Conservation (phyloP, 1,140 invertebrate genomes). For the Grapholita molesta region DNA sequence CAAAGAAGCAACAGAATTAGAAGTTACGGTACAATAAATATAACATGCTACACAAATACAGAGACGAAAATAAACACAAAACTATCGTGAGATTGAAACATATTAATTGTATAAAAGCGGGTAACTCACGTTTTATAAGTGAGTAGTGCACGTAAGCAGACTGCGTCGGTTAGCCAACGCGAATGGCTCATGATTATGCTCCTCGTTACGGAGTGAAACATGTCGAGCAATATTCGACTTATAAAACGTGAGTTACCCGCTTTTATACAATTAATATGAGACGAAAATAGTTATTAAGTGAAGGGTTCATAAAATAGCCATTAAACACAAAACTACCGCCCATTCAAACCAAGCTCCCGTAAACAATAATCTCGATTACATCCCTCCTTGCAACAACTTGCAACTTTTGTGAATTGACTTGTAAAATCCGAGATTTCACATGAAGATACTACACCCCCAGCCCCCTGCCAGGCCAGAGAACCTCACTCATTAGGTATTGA, state of each 20-base stretch:
- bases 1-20: background rate
- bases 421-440: conserved; percentile 64
- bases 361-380: conserved; percentile 26
- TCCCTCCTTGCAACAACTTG: conserved; percentile 5
- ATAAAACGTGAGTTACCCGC: too few species aligned
- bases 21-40: background rate
- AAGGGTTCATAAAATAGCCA: conserved; percentile 14
- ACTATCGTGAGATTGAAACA: too few species aligned
- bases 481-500: conserved; percentile 56
- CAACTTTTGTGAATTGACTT: conserved; percentile 34
- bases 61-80: background rate
- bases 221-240: too few species aligned
- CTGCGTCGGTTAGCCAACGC: too few species aligned
- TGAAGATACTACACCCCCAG: conserved; percentile 55
- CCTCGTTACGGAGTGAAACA: too few species aligned
- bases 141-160: too few species aligned
- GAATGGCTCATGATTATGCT: too few species aligned
- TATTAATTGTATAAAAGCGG: too few species aligned
- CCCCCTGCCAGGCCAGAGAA: conserved; percentile 60
- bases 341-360: conserved; percentile 26
- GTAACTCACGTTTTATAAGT: too few species aligned
- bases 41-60: background rate
- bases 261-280: too few species aligned
- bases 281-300: background rate
- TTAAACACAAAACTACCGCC: background rate